A percentile compares a stretch with the other conserved stretches of the same genome.
Evolutionary conservation across 1,140 invertebrate species (phyloP).

Genomic region (Diabrotica virgifera): DNA sequence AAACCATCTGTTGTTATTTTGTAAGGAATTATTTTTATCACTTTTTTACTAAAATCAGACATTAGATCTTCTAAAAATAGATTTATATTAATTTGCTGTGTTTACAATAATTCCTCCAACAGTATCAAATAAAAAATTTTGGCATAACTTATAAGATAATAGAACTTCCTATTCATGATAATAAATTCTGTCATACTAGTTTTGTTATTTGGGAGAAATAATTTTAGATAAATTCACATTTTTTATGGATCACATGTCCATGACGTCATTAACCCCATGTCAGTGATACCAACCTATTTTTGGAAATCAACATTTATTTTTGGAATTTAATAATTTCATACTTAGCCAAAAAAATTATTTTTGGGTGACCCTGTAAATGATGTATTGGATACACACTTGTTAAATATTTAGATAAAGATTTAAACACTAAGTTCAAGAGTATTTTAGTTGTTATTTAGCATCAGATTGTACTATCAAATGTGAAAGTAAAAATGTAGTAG

Average conservation of each 20-base stretch:
- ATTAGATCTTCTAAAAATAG: too few relatives aligned
- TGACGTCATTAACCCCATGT: neutral
- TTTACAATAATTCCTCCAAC: too few relatives aligned
- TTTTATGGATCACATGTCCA: neutral
- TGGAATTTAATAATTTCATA: neutral
- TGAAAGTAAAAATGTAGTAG: slow-evolving; percentile 26
- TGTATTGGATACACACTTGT: neutral
- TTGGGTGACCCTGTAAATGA: neutral
- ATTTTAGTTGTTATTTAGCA: too few relatives aligned
- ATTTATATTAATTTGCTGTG: too few relatives aligned
- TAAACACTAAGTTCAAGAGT: neutral
- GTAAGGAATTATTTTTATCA: too few relatives aligned
- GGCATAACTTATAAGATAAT: too few relatives aligned
- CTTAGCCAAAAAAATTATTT: neutral
- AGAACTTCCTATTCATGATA: too few relatives aligned
- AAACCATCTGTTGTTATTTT: too few relatives aligned
- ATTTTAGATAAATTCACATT: neutral
- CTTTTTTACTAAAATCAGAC: too few relatives aligned
- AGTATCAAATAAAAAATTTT: too few relatives aligned
- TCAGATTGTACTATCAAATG: slow-evolving; percentile 13
- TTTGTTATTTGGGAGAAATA: neutral
- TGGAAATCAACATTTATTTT: slow-evolving; percentile 1
- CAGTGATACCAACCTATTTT: neutral
- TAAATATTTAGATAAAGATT: neutral
- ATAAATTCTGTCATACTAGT: too few relatives aligned